phyloP scores from a whole-genome alignment of 2,113 vertebrate species.

The Anguilla japonica region DNA sequence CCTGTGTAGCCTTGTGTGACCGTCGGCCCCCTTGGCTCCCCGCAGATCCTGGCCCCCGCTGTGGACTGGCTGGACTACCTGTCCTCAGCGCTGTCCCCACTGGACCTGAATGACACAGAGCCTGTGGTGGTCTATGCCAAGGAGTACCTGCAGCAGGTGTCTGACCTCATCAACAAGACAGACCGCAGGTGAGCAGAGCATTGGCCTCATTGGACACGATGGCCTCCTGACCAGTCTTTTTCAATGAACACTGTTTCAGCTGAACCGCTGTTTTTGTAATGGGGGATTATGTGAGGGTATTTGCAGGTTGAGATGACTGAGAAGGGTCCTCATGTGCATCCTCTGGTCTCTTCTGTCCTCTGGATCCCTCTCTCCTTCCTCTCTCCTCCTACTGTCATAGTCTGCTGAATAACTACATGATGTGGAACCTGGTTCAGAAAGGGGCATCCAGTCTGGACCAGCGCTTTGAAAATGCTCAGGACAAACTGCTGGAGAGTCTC shows the following conservation, averaged over 20 bases:
- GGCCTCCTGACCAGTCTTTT: not conserved
- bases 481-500: constrained; percentile 89
- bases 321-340: not conserved
- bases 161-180: constrained; percentile 87
- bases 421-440: constrained; percentile 97
- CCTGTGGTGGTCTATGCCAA: constrained; percentile 88
- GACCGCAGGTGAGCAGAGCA: constrained; percentile 72
- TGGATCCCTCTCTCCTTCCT: not conserved
- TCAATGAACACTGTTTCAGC: not conserved
- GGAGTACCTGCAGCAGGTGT: constrained; percentile 90
- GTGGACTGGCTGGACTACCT: constrained; percentile 94
- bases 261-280: not conserved
- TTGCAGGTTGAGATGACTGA: no score
- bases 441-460: constrained; percentile 86
- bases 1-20: not conserved
- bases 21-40: not conserved
- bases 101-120: constrained; percentile 84
- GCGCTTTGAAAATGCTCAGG: constrained; percentile 92
- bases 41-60: constrained; percentile 76
- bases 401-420: constrained; percentile 93
- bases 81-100: constrained; percentile 79
- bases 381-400: constrained; percentile 51
- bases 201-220: no score
- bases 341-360: not conserved
- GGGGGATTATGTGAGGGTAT: not conserved